Percentiles rank a stretch among this genome's conserved stretches.
These are phyloP conservation scores for Paracyclopina nana DNA, from an alignment of 1,140 invertebrate genomes.

Conservation along the genomic window DNA sequence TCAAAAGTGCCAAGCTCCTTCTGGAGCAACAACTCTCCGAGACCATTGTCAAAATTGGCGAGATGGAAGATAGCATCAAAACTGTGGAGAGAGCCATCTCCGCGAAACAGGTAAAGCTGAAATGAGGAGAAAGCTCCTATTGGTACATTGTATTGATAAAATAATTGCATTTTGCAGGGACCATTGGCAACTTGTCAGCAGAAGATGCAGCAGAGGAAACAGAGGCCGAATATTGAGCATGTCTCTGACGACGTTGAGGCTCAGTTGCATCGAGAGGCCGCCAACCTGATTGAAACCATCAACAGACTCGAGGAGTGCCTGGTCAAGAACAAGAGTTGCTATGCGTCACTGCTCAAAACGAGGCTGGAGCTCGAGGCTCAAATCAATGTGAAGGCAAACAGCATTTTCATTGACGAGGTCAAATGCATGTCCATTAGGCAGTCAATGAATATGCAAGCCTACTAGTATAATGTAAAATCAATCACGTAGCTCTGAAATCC, in stretches of 20 bases:
- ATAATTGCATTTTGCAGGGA: too few relatives aligned
- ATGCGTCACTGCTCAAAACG: slow-evolving; percentile 7
- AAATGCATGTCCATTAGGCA: slow-evolving; percentile 12
- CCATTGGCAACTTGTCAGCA: slow-evolving; percentile 11
- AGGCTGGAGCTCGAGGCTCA: slow-evolving; percentile 10
- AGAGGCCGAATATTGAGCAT: background rate
- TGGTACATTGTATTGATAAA: too few relatives aligned
- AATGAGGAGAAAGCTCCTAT: too few relatives aligned
- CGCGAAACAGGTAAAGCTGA: too few relatives aligned
- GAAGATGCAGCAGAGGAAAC: slow-evolving; percentile 12
- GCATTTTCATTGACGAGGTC: slow-evolving; percentile 16
- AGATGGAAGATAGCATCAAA: slow-evolving; percentile 6
- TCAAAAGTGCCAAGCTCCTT: slow-evolving; percentile 6
- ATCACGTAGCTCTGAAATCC: too few relatives aligned
- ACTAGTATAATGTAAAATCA: too few relatives aligned
- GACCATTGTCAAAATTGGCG: slow-evolving; percentile 7
- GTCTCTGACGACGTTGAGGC: slow-evolving; percentile 10
- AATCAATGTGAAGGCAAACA: slow-evolving; percentile 13
- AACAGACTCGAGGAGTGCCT: slow-evolving; percentile 8
- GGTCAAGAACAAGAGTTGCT: background rate
- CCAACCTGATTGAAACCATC: slow-evolving; percentile 12
- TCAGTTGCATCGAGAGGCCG: background rate
- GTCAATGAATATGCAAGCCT: slow-evolving; percentile 5
- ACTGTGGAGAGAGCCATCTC: background rate
- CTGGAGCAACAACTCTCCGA: slow-evolving; percentile 12